Evolutionary conservation across 2,113 vertebrate species (phyloP).

Genomic region (Prinia subflava): DNA sequence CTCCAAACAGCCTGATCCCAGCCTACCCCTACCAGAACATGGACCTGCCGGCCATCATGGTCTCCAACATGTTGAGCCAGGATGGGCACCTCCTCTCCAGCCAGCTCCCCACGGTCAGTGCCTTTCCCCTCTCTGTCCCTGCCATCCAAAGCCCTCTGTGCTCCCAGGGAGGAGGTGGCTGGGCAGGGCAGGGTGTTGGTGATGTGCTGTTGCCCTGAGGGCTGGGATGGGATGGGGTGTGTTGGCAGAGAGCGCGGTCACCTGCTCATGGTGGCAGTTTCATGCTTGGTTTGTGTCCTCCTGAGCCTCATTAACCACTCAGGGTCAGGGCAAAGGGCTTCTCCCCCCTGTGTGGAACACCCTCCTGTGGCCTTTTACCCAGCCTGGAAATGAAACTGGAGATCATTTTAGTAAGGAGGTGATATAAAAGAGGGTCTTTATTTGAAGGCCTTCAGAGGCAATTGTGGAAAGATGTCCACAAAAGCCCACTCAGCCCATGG

Average conservation of each 20-base stretch:
- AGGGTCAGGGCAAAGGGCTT: neutral
- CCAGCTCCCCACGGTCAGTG: slow-evolving; percentile 96
- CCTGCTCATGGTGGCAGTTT: neutral
- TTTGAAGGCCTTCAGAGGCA: neutral
- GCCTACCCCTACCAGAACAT: slow-evolving; percentile 91
- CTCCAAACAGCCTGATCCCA: slow-evolving; percentile 93
- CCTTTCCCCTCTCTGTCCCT: neutral
- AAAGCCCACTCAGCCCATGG: neutral
- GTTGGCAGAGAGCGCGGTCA: neutral
- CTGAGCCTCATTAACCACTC: neutral
- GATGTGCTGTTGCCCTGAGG: neutral
- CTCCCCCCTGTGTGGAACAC: neutral
- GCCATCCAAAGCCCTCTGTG: rapidly evolving
- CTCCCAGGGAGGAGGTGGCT: neutral
- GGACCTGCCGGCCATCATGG: slow-evolving; percentile 98
- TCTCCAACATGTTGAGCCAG: slow-evolving; percentile 97
- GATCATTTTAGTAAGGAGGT: neutral
- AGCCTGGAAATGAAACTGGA: neutral
- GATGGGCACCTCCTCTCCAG: slow-evolving; percentile 93
- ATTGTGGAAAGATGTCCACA: neutral
- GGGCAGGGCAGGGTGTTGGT: neutral
- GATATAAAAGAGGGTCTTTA: neutral
- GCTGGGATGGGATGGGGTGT: neutral
- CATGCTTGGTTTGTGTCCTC: neutral
- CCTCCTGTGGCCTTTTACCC: neutral